A percentile compares a stretch with the other conserved stretches of the same genome.
Conservation (phyloP, 2,797 vertebrate species). For the Diplodus sargus region DNA sequence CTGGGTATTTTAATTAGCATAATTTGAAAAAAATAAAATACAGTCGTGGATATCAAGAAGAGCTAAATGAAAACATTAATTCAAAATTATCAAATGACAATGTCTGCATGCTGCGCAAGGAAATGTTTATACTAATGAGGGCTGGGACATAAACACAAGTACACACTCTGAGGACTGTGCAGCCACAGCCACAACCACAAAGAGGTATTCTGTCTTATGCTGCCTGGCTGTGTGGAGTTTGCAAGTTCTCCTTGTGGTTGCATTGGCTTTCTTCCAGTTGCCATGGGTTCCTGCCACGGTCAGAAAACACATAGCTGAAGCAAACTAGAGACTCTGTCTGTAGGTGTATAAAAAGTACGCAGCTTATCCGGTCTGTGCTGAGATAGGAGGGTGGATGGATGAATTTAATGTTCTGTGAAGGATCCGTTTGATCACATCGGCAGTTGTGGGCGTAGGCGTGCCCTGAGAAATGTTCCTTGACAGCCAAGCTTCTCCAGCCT, state of each 20-base stretch:
- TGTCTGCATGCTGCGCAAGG: not conserved
- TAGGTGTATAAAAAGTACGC: not conserved
- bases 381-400: not conserved
- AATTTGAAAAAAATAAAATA: not conserved
- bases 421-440: no score
- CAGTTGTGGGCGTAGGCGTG: not conserved
- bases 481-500: not conserved
- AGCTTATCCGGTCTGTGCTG: no score
- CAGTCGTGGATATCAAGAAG: not conserved
- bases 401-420: not conserved
- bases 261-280: not conserved
- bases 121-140: not conserved
- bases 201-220: not conserved
- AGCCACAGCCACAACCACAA: not conserved
- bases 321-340: not conserved
- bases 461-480: not conserved
- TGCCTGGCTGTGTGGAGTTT: not conserved
- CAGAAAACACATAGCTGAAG: no score
- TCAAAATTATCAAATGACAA: not conserved
- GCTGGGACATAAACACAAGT: not conserved
- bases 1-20: not conserved
- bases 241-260: not conserved
- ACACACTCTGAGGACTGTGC: not conserved
- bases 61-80: not conserved
- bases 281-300: not conserved